Percentiles rank a stretch among this genome's conserved stretches.
Conservation (phyloP, 2,888 invertebrate genomes). For the Dicranocentrus wangi region DNA sequence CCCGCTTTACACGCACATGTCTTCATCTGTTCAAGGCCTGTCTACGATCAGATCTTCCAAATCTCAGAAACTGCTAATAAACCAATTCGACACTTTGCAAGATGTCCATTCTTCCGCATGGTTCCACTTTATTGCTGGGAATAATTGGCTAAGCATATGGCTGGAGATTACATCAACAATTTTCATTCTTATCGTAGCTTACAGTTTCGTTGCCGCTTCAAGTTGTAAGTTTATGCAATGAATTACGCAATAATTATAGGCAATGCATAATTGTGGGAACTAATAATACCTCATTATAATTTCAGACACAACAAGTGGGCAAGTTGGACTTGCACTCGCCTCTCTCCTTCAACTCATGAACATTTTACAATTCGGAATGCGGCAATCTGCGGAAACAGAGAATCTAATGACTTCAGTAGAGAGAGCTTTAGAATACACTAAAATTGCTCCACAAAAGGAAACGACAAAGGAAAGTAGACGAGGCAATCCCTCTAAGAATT, state of each 20-base stretch:
- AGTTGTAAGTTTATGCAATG: slow-evolving; percentile 77
- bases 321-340: slow-evolving; percentile 74
- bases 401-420: slow-evolving; percentile 90
- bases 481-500: slow-evolving; percentile 74
- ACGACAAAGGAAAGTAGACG: slow-evolving; percentile 70
- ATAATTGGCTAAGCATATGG: slow-evolving; percentile 94
- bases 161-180: slow-evolving; percentile 90
- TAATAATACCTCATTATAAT: neutral
- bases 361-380: slow-evolving; percentile 81
- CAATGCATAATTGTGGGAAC: neutral
- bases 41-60: slow-evolving; percentile 92
- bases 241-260: neutral
- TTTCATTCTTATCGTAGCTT: slow-evolving; percentile 89
- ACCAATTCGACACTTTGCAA: slow-evolving; percentile 84
- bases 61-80: slow-evolving; percentile 84
- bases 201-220: slow-evolving; percentile 83
- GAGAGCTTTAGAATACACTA: slow-evolving; percentile 85
- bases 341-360: slow-evolving; percentile 75
- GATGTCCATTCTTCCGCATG: slow-evolving; percentile 75
- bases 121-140: slow-evolving; percentile 89
- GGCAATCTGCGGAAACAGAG: slow-evolving; percentile 83
- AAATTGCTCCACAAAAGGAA: slow-evolving; percentile 78
- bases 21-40: slow-evolving; percentile 88
- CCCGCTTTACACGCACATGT: slow-evolving; percentile 95
- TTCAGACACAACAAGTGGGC: slow-evolving; percentile 72